phyloP scores from a whole-genome alignment of 2,797 vertebrate genomes.

The Sebastolobus altivelis region DNA sequence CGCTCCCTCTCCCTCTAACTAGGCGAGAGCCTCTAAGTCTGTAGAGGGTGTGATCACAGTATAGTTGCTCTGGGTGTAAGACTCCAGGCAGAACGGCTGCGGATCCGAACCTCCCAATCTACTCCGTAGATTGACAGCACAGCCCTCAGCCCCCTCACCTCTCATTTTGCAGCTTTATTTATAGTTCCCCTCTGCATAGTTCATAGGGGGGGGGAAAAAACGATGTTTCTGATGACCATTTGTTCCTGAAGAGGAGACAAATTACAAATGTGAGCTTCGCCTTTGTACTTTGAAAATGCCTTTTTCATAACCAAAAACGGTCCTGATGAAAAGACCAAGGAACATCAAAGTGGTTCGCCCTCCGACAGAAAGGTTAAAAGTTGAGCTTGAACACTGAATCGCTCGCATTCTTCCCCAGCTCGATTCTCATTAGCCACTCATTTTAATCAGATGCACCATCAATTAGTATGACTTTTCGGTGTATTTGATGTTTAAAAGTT shows the following conservation, averaged over 20 bases:
- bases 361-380: conserved; percentile 95
- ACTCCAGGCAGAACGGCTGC: conserved; percentile 75
- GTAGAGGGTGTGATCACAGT: conserved; percentile 81
- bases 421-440: conserved; percentile 95
- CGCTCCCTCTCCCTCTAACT: conserved; percentile 74
- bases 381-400: conserved; percentile 92
- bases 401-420: conserved; percentile 89
- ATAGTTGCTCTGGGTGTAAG: conserved; percentile 80
- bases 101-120: conserved; percentile 68
- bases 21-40: conserved; percentile 76
- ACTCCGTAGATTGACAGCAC: conserved; percentile 65
- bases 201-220: conserved; percentile 55
- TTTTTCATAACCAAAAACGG: conserved; percentile 88
- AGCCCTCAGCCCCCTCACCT: conserved; percentile 64
- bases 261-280: conserved; percentile 93
- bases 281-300: conserved; percentile 89
- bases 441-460: conserved; percentile 96
- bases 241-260: conserved; percentile 87
- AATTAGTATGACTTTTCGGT: conserved; percentile 89
- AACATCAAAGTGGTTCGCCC: conserved; percentile 94
- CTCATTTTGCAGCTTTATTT: conserved; percentile 73
- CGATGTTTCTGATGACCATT: conserved; percentile 80
- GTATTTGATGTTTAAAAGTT: conserved; percentile 88
- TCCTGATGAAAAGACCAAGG: conserved; percentile 95
- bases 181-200: conserved; percentile 65